phyloP scores from a whole-genome alignment of 2,888 invertebrate species.

The Platynereis dumerilii region DNA sequence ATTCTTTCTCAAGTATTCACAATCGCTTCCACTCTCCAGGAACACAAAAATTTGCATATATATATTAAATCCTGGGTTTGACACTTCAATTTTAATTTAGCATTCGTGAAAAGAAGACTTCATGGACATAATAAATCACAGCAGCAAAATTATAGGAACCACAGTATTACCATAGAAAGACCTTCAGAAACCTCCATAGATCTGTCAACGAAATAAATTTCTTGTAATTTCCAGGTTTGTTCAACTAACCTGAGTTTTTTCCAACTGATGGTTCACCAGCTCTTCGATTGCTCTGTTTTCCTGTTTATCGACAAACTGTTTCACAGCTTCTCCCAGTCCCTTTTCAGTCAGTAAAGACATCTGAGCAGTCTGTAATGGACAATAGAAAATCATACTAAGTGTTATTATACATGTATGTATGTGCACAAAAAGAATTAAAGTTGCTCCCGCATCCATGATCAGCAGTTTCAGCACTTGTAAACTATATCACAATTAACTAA shows the following conservation, averaged over 20 bases:
- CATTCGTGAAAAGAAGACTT: too few species aligned
- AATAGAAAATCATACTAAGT: neutral
- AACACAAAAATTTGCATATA: neutral
- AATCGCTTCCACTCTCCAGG: neutral
- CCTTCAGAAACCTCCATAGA: neutral
- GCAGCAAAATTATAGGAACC: neutral
- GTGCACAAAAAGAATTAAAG: too few species aligned
- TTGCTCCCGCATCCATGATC: too few species aligned
- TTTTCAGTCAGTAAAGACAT: slow-evolving; percentile 76
- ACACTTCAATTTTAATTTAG: too few species aligned
- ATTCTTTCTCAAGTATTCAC: too few species aligned
- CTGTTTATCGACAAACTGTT: slow-evolving; percentile 72
- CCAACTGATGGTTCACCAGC: slow-evolving; percentile 66
- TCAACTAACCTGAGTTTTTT: slow-evolving; percentile 55
- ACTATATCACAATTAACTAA: too few species aligned
- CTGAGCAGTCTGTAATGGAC: slow-evolving; percentile 62
- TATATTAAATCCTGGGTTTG: too few species aligned
- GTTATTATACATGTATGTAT: too few species aligned
- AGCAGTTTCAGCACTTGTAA: too few species aligned
- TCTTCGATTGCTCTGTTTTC: slow-evolving; percentile 62
- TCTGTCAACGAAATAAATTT: too few species aligned
- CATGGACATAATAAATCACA: neutral
- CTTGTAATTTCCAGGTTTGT: too few species aligned
- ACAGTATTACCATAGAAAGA: neutral
- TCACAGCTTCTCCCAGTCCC: slow-evolving; percentile 80